phyloP scores from a whole-genome alignment of 2,113 vertebrate genomes.

The Reinhardtius hippoglossoides region DNA sequence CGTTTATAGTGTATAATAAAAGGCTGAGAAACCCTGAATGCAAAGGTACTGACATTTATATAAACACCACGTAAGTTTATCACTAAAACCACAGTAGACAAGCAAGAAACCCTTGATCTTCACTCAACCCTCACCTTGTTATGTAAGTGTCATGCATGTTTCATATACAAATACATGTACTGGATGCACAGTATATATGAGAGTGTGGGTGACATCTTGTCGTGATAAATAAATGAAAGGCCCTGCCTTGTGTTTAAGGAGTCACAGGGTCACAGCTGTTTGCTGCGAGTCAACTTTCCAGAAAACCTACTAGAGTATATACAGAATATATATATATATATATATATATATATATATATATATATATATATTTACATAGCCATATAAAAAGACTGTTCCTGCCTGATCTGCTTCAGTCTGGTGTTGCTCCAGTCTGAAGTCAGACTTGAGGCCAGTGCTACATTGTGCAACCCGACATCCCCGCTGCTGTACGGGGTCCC shows the following conservation, averaged over 20 bases:
- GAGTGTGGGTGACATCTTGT: conserved; percentile 58
- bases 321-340: conserved; percentile 35
- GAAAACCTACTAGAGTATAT: conserved; percentile 37
- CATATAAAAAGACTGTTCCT: conserved; percentile 39
- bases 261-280: conserved; percentile 49
- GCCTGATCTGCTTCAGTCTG: conserved; percentile 39
- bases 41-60: background rate
- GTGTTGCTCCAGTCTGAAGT: conserved; percentile 21
- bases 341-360: conserved; percentile 5
- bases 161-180: conserved; percentile 63
- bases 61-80: background rate
- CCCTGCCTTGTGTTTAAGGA: conserved; percentile 58
- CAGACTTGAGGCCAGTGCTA: conserved; percentile 64
- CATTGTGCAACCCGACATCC: conserved; percentile 66
- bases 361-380: conserved; percentile 7
- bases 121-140: conserved; percentile 21
- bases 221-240: conserved; percentile 74
- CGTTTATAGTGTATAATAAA: background rate
- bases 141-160: conserved; percentile 71
- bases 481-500: conserved; percentile 2
- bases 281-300: conserved; percentile 39
- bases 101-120: background rate
- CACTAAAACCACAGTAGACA: background rate
- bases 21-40: background rate
- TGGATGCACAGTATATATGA: conserved; percentile 42